Conservation (phyloP, 2,113 vertebrate species). For the Macrotus californicus region DNA sequence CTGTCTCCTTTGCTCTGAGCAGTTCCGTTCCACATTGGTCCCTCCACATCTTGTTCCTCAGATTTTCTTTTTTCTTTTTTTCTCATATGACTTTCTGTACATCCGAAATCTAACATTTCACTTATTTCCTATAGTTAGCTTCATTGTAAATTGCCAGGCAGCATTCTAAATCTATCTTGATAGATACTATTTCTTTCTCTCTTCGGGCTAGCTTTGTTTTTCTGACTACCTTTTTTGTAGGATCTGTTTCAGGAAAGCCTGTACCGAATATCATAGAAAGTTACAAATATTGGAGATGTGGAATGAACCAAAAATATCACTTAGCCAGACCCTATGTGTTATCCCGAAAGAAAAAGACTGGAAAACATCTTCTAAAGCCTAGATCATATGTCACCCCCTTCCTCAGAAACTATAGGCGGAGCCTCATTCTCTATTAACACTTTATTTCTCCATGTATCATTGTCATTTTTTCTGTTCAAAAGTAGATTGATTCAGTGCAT, state of each 20-base stretch:
- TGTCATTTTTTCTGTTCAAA: not conserved
- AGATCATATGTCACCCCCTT: not conserved
- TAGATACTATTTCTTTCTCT: not conserved
- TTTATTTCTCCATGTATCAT: not conserved
- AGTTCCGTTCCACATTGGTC: not conserved
- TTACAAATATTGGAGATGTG: not conserved
- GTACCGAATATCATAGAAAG: conserved; percentile 32
- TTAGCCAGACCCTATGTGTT: not conserved
- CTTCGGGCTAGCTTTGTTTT: not conserved
- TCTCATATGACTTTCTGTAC: not conserved
- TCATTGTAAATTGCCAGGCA: not conserved
- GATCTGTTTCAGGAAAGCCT: not conserved
- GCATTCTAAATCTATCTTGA: not conserved
- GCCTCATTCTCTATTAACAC: not conserved
- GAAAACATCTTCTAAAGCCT: not conserved
- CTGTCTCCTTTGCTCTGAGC: not conserved
- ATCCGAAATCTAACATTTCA: not conserved
- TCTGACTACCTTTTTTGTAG: not conserved
- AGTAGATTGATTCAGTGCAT: not conserved
- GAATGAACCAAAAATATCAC: not conserved
- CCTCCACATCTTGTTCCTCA: not conserved
- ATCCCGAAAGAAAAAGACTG: not conserved
- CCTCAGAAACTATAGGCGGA: not conserved
- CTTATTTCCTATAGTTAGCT: not conserved
- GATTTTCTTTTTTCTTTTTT: not conserved